phyloP scores from a whole-genome alignment of 2,113 vertebrate species.

The Calonectris borealis region DNA sequence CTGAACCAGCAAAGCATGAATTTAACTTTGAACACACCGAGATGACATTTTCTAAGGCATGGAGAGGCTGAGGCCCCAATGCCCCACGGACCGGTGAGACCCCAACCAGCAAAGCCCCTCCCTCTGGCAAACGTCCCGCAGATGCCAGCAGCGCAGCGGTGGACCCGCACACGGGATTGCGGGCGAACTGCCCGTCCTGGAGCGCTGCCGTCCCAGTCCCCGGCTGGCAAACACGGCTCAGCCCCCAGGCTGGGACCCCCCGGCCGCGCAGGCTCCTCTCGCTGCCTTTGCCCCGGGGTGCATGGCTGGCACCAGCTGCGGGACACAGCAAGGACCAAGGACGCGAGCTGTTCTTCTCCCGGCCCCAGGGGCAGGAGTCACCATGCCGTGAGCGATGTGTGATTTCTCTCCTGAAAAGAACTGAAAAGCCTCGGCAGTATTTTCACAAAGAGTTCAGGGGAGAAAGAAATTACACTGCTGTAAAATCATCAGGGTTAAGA shows the following conservation, averaged over 20 bases:
- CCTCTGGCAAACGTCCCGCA: accelerated
- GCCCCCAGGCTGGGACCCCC: not conserved
- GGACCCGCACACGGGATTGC: accelerated
- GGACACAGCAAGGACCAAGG: not conserved
- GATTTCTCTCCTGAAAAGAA: not conserved
- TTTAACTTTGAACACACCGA: not conserved
- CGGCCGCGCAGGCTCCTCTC: not conserved
- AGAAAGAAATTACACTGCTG: not conserved
- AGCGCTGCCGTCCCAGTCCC: too few relatives aligned
- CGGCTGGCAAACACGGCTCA: not conserved
- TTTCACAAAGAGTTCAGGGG: not conserved
- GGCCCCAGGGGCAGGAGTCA: not conserved
- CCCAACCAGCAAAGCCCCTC: not conserved
- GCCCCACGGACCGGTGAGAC: not conserved
- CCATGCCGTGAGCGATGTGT: not conserved
- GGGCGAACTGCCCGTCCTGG: not conserved
- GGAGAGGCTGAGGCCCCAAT: not conserved
- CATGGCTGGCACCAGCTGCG: not conserved
- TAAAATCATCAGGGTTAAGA: not conserved
- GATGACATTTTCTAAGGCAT: not conserved
- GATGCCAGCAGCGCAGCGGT: not conserved
- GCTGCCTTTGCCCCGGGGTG: not conserved
- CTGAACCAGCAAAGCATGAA: not conserved
- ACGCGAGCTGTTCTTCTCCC: accelerated
- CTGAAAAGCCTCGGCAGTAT: not conserved